Conservation (phyloP, 1,140 invertebrate genomes). For the Macrocentrus cingulum region DNA sequence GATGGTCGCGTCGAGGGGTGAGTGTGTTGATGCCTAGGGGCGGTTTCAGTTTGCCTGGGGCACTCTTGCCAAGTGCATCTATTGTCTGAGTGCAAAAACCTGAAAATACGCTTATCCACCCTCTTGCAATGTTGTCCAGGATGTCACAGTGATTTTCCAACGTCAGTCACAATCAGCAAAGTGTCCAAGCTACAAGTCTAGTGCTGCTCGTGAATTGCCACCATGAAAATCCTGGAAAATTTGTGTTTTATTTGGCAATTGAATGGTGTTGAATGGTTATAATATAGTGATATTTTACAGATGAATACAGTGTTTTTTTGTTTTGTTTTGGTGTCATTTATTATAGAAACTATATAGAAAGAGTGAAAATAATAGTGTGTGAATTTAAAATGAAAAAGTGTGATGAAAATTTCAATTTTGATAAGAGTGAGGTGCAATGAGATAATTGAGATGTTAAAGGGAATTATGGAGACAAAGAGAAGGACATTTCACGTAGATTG, state of each 20-base stretch:
- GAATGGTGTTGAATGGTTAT: too few species aligned
- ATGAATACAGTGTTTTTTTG: background rate
- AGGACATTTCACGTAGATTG: conserved; percentile 61
- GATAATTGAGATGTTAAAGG: background rate
- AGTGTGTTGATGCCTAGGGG: conserved; percentile 36
- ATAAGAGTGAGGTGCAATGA: conserved; percentile 35
- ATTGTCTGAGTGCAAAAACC: conserved; percentile 48
- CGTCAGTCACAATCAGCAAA: conserved; percentile 1
- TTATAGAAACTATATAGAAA: conserved; percentile 6
- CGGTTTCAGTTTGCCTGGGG: conserved; percentile 47
- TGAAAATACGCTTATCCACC: conserved; percentile 45
- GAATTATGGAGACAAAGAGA: conserved; percentile 32
- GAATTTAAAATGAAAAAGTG: conserved; percentile 22
- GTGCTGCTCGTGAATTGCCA: background rate
- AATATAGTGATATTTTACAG: too few species aligned
- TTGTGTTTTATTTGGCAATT: too few species aligned
- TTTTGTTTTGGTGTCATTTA: background rate
- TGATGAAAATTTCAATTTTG: conserved; percentile 32
- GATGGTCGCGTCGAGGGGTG: conserved; percentile 29
- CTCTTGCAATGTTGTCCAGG: conserved; percentile 8
- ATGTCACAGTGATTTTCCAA: conserved; percentile 15
- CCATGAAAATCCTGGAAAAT: background rate
- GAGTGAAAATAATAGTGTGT: background rate
- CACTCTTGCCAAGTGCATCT: conserved; percentile 51
- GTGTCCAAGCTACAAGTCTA: background rate